Evolutionary conservation across 1,140 invertebrate genomes (phyloP).

Genomic region (Ips nitidus): DNA sequence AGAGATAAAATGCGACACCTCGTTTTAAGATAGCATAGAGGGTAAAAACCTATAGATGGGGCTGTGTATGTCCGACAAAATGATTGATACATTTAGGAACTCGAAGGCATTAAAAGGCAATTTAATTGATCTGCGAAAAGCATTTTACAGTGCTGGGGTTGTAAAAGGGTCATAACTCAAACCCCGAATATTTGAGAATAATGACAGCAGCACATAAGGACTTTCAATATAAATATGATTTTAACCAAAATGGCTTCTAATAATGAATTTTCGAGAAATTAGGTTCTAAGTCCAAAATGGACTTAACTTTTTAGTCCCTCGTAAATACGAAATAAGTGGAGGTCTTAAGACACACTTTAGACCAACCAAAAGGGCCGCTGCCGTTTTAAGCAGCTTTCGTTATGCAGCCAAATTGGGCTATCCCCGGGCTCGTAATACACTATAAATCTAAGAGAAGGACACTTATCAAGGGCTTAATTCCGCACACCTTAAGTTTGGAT

Average conservation of each 20-base stretch:
- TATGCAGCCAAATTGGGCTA: conserved; percentile 31
- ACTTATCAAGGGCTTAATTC: conserved; percentile 22
- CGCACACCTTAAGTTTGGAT: not conserved
- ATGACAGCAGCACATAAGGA: too few relatives aligned
- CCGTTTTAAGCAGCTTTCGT: conserved; percentile 25
- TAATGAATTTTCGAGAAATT: conserved; percentile 6
- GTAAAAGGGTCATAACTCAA: not conserved
- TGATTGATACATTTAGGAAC: not conserved
- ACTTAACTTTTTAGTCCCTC: conserved; percentile 18
- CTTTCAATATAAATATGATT: too few relatives aligned
- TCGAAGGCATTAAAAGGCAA: not conserved
- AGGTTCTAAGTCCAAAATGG: not conserved
- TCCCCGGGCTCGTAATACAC: conserved; percentile 23
- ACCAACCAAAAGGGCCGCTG: conserved; percentile 13
- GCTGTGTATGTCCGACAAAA: not conserved
- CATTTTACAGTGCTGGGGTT: not conserved
- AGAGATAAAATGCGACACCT: too few relatives aligned
- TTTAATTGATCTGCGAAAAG: conserved; percentile 4
- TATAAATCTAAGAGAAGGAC: conserved; percentile 24
- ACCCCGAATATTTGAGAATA: too few relatives aligned
- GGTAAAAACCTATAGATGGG: not conserved
- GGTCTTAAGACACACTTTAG: conserved; percentile 24
- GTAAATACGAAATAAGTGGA: conserved; percentile 23
- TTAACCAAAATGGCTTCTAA: too few relatives aligned
- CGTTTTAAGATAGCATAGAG: conserved; percentile 1